Percentiles rank a stretch among this genome's conserved stretches.
phyloP scores from a whole-genome alignment of 2,113 vertebrate genomes.

The Gobius niger region DNA sequence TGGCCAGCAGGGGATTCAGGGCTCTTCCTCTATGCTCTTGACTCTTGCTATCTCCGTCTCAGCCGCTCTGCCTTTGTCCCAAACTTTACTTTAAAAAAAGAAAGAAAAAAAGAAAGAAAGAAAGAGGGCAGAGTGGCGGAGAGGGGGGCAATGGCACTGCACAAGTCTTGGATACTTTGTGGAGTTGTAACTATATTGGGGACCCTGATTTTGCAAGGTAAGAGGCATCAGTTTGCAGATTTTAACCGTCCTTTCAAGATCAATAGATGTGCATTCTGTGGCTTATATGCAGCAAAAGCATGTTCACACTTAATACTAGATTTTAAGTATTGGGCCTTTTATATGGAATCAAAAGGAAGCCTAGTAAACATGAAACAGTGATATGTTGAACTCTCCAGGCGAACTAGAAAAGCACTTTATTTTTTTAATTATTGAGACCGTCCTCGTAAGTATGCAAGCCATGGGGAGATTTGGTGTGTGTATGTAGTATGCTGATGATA shows the following conservation, averaged over 20 bases:
- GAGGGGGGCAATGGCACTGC: slow-evolving; percentile 54
- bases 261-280: background rate
- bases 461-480: background rate
- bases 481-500: slow-evolving; percentile 11
- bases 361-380: background rate
- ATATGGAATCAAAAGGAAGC: background rate
- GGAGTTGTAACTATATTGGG: slow-evolving; percentile 49
- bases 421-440: no score
- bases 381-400: background rate
- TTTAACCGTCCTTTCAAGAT: background rate
- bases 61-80: slow-evolving; percentile 33
- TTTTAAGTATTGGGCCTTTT: background rate
- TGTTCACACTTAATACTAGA: slow-evolving; percentile 3
- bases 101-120: no score
- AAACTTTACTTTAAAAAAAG: slow-evolving; percentile 46
- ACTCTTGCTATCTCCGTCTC: slow-evolving; percentile 42
- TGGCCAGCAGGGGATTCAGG: slow-evolving; percentile 55
- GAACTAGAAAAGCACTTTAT: slow-evolving; percentile 1
- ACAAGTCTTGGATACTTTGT: slow-evolving; percentile 48
- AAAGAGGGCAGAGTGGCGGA: slow-evolving; percentile 8
- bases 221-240: slow-evolving; percentile 37
- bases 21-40: slow-evolving; percentile 56
- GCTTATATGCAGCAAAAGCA: slow-evolving; percentile 2
- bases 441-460: background rate
- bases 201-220: slow-evolving; percentile 60